A percentile compares a stretch with the other conserved stretches of the same genome.
Conservation (phyloP, 1,140 invertebrate species). For the Drosophila pruinosa region DNA sequence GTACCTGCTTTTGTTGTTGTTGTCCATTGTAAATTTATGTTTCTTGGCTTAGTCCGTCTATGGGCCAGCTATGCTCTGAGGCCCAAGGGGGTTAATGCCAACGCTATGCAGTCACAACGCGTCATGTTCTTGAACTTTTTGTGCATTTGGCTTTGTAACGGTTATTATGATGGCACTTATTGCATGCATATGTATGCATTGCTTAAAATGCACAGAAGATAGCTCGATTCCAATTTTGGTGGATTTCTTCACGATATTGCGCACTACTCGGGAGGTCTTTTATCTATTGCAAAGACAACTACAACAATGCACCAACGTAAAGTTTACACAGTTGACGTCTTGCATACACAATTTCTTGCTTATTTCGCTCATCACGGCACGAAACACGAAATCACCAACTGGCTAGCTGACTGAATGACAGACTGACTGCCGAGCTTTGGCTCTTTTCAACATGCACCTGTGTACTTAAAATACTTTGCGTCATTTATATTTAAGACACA, state of each 20-base stretch:
- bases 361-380: constrained; percentile 49
- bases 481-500: constrained; percentile 32
- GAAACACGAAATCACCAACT: constrained; percentile 6
- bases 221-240: constrained; percentile 16
- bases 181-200: not conserved
- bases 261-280: constrained; percentile 31
- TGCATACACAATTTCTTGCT: constrained; percentile 71
- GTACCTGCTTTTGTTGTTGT: constrained; percentile 13
- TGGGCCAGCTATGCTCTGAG: constrained; percentile 27
- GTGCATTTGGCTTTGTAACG: constrained; percentile 31
- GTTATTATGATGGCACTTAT: constrained; percentile 18
- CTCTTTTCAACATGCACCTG: constrained; percentile 48
- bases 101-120: constrained; percentile 25
- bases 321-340: constrained; percentile 47
- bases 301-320: constrained; percentile 11
- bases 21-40: constrained; percentile 43
- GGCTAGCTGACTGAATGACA: constrained; percentile 11
- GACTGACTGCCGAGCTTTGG: not conserved
- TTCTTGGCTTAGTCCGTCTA: constrained; percentile 16
- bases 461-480: constrained; percentile 24
- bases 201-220: constrained; percentile 59
- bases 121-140: constrained; percentile 51
- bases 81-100: constrained; percentile 47
- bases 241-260: constrained; percentile 53
- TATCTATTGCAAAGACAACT: constrained; percentile 46